Evolutionary conservation across 2,113 vertebrate genomes (phyloP).

Genomic region (Labeo catla): DNA sequence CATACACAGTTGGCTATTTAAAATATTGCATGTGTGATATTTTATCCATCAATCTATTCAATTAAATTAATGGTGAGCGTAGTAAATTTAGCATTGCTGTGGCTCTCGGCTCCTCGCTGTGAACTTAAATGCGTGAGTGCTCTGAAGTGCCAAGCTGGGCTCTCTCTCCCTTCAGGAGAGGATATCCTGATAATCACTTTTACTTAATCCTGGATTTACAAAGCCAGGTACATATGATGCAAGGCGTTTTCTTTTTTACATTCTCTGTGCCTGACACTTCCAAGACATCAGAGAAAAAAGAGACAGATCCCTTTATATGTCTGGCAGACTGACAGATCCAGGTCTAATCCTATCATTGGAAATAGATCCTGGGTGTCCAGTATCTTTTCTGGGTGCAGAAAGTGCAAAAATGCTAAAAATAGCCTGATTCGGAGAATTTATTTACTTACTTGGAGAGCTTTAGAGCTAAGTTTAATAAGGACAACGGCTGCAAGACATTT

Average conservation of each 20-base stretch:
- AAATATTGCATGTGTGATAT: background rate
- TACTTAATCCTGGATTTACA: conserved; percentile 55
- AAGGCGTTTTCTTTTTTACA: conserved; percentile 24
- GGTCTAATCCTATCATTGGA: conserved; percentile 59
- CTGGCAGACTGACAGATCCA: conserved; percentile 48
- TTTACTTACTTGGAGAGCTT: conserved; percentile 51
- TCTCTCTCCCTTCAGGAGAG: conserved; percentile 27
- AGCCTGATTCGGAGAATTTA: conserved; percentile 58
- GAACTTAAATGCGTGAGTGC: conserved; percentile 21
- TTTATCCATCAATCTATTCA: background rate
- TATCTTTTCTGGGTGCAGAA: conserved; percentile 52
- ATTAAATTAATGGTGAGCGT: background rate
- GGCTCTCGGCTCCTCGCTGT: background rate
- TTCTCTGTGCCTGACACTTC: background rate
- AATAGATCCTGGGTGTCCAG: conserved; percentile 51
- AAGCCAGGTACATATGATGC: conserved; percentile 40
- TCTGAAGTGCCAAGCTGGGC: conserved; percentile 3
- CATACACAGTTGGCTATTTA: background rate
- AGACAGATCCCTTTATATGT: conserved; percentile 27
- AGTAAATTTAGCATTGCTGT: conserved; percentile 25
- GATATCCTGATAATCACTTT: conserved; percentile 54
- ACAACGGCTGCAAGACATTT: background rate
- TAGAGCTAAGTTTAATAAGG: conserved; percentile 45
- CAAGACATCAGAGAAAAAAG: background rate
- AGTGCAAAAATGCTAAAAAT: conserved; percentile 67